Conservation (phyloP, 2,888 invertebrate species). For the Brachyptera risi region DNA sequence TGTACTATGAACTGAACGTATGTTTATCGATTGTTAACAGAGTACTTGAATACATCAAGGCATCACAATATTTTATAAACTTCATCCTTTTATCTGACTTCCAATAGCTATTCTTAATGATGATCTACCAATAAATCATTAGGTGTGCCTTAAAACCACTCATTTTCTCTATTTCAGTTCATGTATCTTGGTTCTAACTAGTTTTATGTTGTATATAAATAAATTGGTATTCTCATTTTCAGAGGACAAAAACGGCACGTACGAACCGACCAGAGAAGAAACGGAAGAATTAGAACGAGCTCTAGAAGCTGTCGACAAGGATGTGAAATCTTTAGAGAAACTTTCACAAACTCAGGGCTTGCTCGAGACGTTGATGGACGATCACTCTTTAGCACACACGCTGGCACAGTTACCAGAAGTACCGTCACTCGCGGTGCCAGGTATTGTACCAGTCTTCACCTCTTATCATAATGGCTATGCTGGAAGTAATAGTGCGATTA, state of each 20-base stretch:
- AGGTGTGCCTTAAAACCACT: too few relatives aligned
- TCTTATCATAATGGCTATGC: slow-evolving; percentile 30
- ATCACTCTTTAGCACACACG: slow-evolving; percentile 50
- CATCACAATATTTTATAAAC: too few relatives aligned
- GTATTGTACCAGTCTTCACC: slow-evolving; percentile 26
- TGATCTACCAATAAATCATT: too few relatives aligned
- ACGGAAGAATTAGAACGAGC: slow-evolving; percentile 85
- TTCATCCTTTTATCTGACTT: too few relatives aligned
- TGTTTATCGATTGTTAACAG: too few relatives aligned
- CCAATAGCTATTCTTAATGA: too few relatives aligned
- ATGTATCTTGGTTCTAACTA: too few relatives aligned
- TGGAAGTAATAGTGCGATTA: not conserved
- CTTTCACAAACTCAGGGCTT: slow-evolving; percentile 57
- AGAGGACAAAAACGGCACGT: slow-evolving; percentile 67
- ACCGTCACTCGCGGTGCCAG: slow-evolving; percentile 25
- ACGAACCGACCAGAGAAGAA: slow-evolving; percentile 71
- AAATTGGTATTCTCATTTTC: too few relatives aligned
- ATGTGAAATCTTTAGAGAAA: slow-evolving; percentile 66
- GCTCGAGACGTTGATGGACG: slow-evolving; percentile 56
- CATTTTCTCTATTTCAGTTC: too few relatives aligned
- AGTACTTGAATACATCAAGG: too few relatives aligned
- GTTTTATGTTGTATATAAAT: not conserved
- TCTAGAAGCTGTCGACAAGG: slow-evolving; percentile 70
- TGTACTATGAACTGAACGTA: too few relatives aligned
- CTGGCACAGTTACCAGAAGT: slow-evolving; percentile 49